Base-by-base conservation (phyloP, 2,797 vertebrate genomes). In the Limosa lapponica region DNA sequence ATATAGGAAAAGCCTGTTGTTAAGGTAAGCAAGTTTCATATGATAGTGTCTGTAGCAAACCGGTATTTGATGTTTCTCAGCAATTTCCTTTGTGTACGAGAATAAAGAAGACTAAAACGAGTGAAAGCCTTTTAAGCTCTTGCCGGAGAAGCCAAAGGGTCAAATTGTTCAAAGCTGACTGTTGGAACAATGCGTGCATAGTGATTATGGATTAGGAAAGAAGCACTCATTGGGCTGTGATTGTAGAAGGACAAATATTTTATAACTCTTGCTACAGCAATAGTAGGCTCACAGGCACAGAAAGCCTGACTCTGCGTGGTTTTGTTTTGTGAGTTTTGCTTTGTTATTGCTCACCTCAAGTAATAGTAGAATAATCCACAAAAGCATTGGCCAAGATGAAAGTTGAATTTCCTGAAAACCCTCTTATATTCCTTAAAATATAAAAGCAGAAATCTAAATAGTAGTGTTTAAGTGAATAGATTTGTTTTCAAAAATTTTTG, bases 71-170 rank as follows among this genome's bases (percentile, higher is more conserved):
- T 81, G 71, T 77, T 59, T 92, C 62, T 95, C 96, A 97, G 95
- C 95, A 82, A 25, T 95, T 97, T 78, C 81, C 79, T 97, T 96
- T 97, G 89, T 97, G 55, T 49, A 67, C 61, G 27, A 54, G 77
- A 77, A 93, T 92, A 96, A 93, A 97, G 81, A 79, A 77, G 23
- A 88, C 14, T 72, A 70, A 84, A 96, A 65, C 1, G 7, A 92
- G 20, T 24, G 36, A 95, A 97, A 97, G 72, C 82, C 52, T 85
- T 96, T 97, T 96, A 95, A 95, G 93, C 90, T 96, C 39, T 75
- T 85, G 51, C 72, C 1, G 36, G 89, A 93, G 85, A 95, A 93
- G 72, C 82, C 67, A 8, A 16, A 87, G 81, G 85, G 58, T 87
- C 78, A 91, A 93, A 82, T 78, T 87, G 90, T 95, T 92, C 66